Percentiles rank a stretch among this genome's conserved stretches.
Conservation (phyloP, 2,797 vertebrate species). For the Siniperca obscura region DNA sequence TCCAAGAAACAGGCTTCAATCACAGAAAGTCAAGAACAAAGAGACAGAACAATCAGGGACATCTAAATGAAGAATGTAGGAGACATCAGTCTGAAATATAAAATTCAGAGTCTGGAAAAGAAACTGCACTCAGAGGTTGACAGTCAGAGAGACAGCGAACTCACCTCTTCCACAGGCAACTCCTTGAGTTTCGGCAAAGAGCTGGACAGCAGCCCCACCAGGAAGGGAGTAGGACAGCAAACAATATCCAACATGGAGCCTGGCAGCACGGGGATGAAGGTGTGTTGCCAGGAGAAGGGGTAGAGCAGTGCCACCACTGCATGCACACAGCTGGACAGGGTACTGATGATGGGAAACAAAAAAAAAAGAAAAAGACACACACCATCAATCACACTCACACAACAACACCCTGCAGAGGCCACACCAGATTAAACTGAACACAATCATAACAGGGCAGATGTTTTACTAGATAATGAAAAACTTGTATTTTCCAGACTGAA, state of each 20-base stretch:
- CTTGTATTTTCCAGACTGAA: conserved; percentile 4
- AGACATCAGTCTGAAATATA: conserved; percentile 1
- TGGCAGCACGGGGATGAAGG: conserved; percentile 98
- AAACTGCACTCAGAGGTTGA: background rate
- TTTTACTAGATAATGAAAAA: conserved; percentile 53
- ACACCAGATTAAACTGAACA: conserved; percentile 49
- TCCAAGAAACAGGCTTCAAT: conserved; percentile 8
- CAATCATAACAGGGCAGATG: conserved; percentile 57
- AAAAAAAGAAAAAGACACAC: conserved; percentile 12
- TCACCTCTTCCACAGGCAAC: conserved; percentile 96
- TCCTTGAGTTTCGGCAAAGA: conserved; percentile 97
- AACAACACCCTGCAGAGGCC: conserved; percentile 32
- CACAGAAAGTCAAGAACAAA: conserved; percentile 2
- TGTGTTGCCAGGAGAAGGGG: conserved; percentile 99
- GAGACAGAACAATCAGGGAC: background rate
- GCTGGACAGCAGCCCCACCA: conserved; percentile 97
- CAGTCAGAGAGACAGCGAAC: conserved; percentile 22
- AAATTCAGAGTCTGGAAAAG: background rate
- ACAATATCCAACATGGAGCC: conserved; percentile 98
- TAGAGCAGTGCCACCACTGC: conserved; percentile 98
- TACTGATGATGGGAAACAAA: conserved; percentile 83
- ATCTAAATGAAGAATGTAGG: background rate
- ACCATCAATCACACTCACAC: background rate
- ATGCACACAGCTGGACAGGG: conserved; percentile 95
- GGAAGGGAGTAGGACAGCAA: conserved; percentile 98